phyloP scores from a whole-genome alignment of 2,888 invertebrate genomes.

The Zootermopsis nevadensis region DNA sequence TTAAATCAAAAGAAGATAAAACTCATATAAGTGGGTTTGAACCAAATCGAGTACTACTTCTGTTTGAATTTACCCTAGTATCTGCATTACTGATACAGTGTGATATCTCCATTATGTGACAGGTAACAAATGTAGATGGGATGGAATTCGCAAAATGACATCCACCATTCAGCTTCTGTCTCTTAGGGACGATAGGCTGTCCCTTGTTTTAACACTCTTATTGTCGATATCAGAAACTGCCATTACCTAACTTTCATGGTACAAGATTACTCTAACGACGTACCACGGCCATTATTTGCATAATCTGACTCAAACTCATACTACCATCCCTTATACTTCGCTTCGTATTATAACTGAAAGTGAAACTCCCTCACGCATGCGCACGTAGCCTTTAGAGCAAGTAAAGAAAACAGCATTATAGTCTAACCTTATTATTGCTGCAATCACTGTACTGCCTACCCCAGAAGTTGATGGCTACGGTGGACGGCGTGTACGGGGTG shows the following conservation, averaged over 20 bases:
- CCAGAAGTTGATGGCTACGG: constrained; percentile 9
- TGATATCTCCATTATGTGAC: neutral
- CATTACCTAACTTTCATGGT: constrained; percentile 44
- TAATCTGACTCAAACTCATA: constrained; percentile 37
- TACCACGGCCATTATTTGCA: constrained; percentile 18
- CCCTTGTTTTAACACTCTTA: neutral
- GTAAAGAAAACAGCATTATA: constrained; percentile 48
- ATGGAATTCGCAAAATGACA: neutral
- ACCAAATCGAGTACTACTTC: no score
- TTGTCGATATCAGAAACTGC: constrained; percentile 23
- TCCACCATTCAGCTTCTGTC: neutral
- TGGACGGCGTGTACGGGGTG: neutral
- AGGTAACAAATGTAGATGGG: neutral
- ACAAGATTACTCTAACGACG: constrained; percentile 32
- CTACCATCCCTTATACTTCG: neutral
- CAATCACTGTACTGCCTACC: constrained; percentile 19
- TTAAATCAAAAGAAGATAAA: no score
- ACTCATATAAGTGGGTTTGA: no score
- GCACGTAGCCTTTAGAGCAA: neutral
- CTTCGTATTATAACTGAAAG: neutral
- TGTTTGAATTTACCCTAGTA: no score
- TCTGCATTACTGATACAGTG: no score
- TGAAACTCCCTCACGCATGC: neutral
- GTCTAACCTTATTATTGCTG: constrained; percentile 45
- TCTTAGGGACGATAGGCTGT: neutral